Evolutionary conservation across 2,113 vertebrate species (phyloP).

Genomic region (Rhinolophus sinicus): DNA sequence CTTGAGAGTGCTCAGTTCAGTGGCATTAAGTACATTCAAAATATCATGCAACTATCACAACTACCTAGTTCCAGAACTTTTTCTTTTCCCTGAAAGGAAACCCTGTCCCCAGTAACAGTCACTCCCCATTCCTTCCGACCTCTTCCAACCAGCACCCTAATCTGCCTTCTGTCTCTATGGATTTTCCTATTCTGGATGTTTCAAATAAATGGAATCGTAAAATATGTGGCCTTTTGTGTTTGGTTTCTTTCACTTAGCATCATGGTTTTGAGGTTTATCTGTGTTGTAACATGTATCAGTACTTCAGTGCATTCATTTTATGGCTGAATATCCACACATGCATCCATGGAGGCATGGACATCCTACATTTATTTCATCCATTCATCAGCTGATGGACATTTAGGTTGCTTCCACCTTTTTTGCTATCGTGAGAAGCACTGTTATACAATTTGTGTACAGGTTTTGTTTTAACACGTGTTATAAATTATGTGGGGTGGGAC

Average conservation of each 20-base stretch:
- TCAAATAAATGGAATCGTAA: not conserved
- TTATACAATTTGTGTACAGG: not conserved
- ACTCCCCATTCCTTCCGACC: not conserved
- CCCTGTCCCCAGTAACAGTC: not conserved
- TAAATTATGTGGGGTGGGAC: not conserved
- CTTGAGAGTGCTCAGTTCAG: not conserved
- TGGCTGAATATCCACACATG: not conserved
- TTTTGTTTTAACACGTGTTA: not conserved
- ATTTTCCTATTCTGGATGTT: not conserved
- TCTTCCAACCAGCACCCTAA: not conserved
- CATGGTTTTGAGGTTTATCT: not conserved
- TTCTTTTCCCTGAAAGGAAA: not conserved
- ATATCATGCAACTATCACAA: not conserved
- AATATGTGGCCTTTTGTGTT: not conserved
- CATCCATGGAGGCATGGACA: not conserved
- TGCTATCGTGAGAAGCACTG: not conserved
- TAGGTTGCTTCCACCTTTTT: not conserved
- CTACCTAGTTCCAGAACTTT: not conserved
- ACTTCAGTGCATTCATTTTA: not conserved
- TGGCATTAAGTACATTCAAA: not conserved
- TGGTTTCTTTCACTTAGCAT: not conserved
- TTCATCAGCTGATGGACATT: not conserved
- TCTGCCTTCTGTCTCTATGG: not conserved
- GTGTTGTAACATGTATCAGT: accelerated
- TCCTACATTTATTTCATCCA: not conserved